Conservation (phyloP, 2,888 invertebrate species). For the Pheosia gnoma region DNA sequence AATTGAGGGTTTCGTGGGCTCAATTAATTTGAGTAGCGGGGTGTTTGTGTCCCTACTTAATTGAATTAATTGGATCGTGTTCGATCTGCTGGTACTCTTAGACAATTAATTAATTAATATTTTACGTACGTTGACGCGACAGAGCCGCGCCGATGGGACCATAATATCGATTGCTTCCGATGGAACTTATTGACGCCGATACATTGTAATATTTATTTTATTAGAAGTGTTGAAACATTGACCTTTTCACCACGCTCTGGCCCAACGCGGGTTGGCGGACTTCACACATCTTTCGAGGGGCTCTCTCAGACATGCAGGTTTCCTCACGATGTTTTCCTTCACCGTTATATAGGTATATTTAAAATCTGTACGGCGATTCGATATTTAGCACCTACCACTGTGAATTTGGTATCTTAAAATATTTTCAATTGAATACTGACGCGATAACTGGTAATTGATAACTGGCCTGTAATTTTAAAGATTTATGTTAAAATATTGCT, state of each 20-base stretch:
- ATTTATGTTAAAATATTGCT: too few relatives aligned
- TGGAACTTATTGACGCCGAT: background rate
- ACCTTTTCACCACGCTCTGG: background rate
- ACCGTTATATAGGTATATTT: too few relatives aligned
- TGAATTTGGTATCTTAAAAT: too few relatives aligned
- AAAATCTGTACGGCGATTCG: too few relatives aligned
- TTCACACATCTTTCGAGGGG: too few relatives aligned
- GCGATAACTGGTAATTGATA: too few relatives aligned
- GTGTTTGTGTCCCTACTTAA: slow-evolving; percentile 46
- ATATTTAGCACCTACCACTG: too few relatives aligned
- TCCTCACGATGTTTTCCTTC: too few relatives aligned
- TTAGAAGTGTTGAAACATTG: background rate
- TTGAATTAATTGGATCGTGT: slow-evolving; percentile 47
- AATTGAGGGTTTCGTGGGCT: slow-evolving; percentile 29
- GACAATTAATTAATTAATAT: slow-evolving; percentile 46
- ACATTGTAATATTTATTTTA: background rate
- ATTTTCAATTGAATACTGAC: too few relatives aligned
- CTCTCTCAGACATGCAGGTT: too few relatives aligned
- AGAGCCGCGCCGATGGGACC: slow-evolving; percentile 12
- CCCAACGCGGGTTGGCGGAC: too few relatives aligned
- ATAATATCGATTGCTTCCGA: slow-evolving; percentile 13
- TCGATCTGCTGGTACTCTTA: slow-evolving; percentile 29
- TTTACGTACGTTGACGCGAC: slow-evolving; percentile 15
- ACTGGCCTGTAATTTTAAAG: too few relatives aligned
- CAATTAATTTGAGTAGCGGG: slow-evolving; percentile 46